Evolutionary conservation across 1,140 invertebrate genomes (phyloP), one percentile per base, ranked within the genome.

Genomic region (Anthonomus grandis): DNA sequence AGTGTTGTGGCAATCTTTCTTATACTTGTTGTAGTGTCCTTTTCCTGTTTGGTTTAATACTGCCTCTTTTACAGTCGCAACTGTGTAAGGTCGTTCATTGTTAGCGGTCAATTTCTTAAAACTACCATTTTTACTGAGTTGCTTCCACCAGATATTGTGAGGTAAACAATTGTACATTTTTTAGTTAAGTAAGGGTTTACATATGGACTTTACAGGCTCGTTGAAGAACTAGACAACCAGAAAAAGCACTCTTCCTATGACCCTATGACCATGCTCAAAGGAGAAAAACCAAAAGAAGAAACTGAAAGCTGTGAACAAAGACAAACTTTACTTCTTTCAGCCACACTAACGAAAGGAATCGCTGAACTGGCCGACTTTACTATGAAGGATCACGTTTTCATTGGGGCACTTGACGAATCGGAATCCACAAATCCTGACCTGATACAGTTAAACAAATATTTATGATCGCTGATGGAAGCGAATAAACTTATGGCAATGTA

Each of bases 321-420:
- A 59, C 93, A 97, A 76, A 95, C 93, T 8, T 82, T 98, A 68
- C 76, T 99, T 31, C 77, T 98, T 34, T 98, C 96, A 2, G 97
- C 97, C 8, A 98, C 97, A 0, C 80, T 98, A 67, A 92, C 92
- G 0, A 79, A 81, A 70, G 86, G 85, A 39, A 91, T 97, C 1
- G 86, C 94, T 75, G 86, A 89, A 75, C 77, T 97, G 56, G 93
- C 93, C 1, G 91, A 93, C 13, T 82, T 97, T 23, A 86, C 89
- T 12, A 81, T 97, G 69, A 77, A 81, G 22, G 76, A 90, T 68
- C 93, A 94, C 5, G 75, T 85, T 12, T 86, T 86, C 65, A 79
- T 94, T 27, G 91, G 93, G 69, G 79, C 82, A 59, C 67, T 74
- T 46, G 69, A 67, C 21, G 60, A 68, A 55, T 63, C 70, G 15